These are phyloP conservation scores for Astyanax mexicanus DNA, from an alignment of 2,797 vertebrate species.

Conservation along the genomic window DNA sequence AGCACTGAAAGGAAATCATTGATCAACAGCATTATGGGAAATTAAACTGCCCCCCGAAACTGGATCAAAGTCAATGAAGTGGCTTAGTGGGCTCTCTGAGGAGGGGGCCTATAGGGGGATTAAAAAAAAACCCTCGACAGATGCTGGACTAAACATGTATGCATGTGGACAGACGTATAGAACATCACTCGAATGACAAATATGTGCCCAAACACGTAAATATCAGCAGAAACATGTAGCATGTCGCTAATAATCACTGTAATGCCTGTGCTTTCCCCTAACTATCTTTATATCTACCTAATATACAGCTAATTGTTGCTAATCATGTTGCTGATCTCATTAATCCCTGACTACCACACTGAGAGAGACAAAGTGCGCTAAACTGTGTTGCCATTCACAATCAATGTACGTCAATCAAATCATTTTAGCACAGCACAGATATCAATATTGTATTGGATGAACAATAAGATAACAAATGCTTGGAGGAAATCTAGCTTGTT, in stretches of 20 bases:
- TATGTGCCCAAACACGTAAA: not conserved
- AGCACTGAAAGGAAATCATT: conserved; percentile 90
- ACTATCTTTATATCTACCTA: not conserved
- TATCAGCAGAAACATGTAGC: not conserved
- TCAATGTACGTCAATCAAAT: not conserved
- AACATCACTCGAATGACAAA: not conserved
- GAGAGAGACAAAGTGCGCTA: not conserved
- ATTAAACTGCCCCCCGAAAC: conserved; percentile 84
- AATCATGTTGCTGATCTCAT: not conserved
- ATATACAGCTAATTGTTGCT: not conserved
- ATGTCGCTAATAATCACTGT: not conserved
- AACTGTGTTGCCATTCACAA: not conserved
- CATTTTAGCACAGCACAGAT: too few relatives aligned
- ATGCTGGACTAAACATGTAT: conserved; percentile 45
- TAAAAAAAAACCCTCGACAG: conserved; percentile 59
- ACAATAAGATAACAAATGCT: too few relatives aligned
- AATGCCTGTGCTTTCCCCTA: not conserved
- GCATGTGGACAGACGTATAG: conserved; percentile 30
- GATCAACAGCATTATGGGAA: conserved; percentile 90
- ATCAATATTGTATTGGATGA: too few relatives aligned
- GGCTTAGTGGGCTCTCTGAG: conserved; percentile 81
- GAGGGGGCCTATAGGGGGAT: conserved; percentile 70
- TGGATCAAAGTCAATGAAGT: conserved; percentile 88
- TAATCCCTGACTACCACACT: not conserved
- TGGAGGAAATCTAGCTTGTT: too few relatives aligned